Percentiles rank a stretch among this genome's conserved stretches.
phyloP scores from a whole-genome alignment of 2,888 invertebrate genomes.

The Elmis aenea region DNA sequence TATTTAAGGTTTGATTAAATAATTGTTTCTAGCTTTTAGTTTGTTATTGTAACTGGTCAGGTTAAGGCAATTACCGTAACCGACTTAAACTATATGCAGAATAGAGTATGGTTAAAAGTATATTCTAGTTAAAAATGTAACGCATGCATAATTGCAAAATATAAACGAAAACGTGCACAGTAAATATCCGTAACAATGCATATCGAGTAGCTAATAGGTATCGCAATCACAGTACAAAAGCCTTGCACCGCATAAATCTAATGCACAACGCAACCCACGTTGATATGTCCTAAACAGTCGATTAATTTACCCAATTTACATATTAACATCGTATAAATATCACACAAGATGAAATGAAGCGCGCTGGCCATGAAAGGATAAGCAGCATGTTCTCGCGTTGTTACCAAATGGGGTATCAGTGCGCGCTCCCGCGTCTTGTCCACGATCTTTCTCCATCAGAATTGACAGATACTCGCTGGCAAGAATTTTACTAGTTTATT shows the following conservation, averaged over 20 bases:
- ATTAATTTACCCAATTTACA: constrained; percentile 37
- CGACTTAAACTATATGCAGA: no score
- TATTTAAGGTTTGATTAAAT: no score
- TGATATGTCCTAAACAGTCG: constrained; percentile 28
- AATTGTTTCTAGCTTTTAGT: no score
- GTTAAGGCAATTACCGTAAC: no score
- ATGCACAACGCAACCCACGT: constrained; percentile 31
- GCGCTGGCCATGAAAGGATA: constrained; percentile 34
- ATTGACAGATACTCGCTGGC: constrained; percentile 30
- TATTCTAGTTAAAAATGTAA: no score
- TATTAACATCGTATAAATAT: constrained; percentile 34
- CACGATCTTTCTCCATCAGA: constrained; percentile 25
- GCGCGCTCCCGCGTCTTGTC: constrained; percentile 25
- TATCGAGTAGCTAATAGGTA: constrained; percentile 9
- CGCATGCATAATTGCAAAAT: no score
- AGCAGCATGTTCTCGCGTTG: constrained; percentile 32
- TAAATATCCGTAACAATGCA: constrained; percentile 9
- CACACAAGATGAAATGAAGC: constrained; percentile 34
- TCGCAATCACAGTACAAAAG: constrained; percentile 18
- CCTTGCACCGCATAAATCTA: constrained; percentile 27
- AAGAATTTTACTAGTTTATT: constrained; percentile 30
- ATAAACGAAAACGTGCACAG: constrained; percentile 4
- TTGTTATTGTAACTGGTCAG: no score
- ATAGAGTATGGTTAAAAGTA: no score
- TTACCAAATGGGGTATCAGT: constrained; percentile 33